phyloP scores from a whole-genome alignment of 2,888 invertebrate genomes.

The Dione juno region DNA sequence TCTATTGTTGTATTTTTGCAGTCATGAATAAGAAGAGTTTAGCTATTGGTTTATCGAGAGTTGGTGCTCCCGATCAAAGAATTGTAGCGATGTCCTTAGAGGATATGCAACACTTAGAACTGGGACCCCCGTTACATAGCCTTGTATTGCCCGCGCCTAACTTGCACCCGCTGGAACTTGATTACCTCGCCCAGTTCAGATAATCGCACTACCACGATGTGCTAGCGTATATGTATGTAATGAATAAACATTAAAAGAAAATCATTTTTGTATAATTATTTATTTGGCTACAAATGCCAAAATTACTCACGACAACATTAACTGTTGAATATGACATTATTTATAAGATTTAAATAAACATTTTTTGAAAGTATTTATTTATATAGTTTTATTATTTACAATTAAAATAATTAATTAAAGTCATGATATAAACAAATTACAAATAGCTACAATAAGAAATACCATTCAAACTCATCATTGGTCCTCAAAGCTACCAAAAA shows the following conservation, averaged over 20 bases:
- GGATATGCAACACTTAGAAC: conserved; percentile 87
- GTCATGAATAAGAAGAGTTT: conserved; percentile 83
- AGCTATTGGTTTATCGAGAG: conserved; percentile 94
- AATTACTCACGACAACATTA: conserved; percentile 46
- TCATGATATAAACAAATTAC: conserved; percentile 76
- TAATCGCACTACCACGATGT: conserved; percentile 45
- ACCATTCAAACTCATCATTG: conserved; percentile 78
- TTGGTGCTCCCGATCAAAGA: conserved; percentile 93
- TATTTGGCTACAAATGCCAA: conserved; percentile 47
- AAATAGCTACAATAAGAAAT: conserved; percentile 74
- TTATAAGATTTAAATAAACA: conserved; percentile 56
- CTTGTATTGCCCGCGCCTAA: conserved; percentile 92
- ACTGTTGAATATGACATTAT: conserved; percentile 46
- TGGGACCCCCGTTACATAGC: conserved; percentile 97
- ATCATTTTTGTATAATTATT: conserved; percentile 40
- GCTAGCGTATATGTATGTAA: neutral
- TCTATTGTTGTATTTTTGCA: conserved; percentile 49
- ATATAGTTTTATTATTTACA: conserved; percentile 82
- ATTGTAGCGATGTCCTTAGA: conserved; percentile 89
- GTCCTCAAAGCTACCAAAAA: conserved; percentile 82
- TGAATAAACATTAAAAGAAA: conserved; percentile 37
- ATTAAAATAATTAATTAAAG: conserved; percentile 70
- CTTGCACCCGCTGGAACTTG: conserved; percentile 95
- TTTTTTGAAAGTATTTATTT: conserved; percentile 63
- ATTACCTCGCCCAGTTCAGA: conserved; percentile 90